Evolutionary conservation across 2,797 vertebrate species (phyloP).

Genomic region (Oceanodroma leucorhoa): DNA sequence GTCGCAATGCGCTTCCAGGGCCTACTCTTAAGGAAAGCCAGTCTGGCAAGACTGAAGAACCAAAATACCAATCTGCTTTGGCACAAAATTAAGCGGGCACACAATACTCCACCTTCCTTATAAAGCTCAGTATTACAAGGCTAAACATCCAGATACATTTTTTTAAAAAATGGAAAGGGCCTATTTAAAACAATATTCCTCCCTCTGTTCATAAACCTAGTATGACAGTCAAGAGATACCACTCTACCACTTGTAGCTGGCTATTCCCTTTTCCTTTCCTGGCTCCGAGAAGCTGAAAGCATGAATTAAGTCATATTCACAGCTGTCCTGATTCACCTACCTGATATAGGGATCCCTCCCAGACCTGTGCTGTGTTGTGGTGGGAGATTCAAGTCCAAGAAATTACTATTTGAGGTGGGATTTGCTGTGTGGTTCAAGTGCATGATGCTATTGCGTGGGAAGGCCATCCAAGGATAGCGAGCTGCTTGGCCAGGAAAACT

Average conservation of each 20-base stretch:
- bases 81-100: conserved; percentile 64
- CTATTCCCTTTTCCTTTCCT: conserved; percentile 38
- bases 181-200: conserved; percentile 15
- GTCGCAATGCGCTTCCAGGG: conserved; percentile 17
- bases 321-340: conserved; percentile 76
- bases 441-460: conserved; percentile 94
- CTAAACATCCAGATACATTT: conserved; percentile 44
- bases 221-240: background rate
- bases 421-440: conserved; percentile 98
- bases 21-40: conserved; percentile 16
- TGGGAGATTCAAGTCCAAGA: conserved; percentile 96
- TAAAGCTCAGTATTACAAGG: conserved; percentile 84
- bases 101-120: conserved; percentile 83
- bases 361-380: conserved; percentile 96
- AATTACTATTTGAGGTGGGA: conserved; percentile 95
- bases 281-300: conserved; percentile 50
- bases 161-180: background rate
- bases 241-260: conserved; percentile 5
- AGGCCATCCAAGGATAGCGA: conserved; percentile 96
- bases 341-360: conserved; percentile 98
- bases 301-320: conserved; percentile 43
- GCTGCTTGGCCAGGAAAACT: conserved; percentile 91
- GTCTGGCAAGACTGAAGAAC: background rate
- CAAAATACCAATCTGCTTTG: conserved; percentile 51
- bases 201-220: conserved; percentile 19